Evolutionary conservation across 2,888 invertebrate species (phyloP), one percentile per base, ranked within the genome.

Genomic region (Ophion ellenae): DNA sequence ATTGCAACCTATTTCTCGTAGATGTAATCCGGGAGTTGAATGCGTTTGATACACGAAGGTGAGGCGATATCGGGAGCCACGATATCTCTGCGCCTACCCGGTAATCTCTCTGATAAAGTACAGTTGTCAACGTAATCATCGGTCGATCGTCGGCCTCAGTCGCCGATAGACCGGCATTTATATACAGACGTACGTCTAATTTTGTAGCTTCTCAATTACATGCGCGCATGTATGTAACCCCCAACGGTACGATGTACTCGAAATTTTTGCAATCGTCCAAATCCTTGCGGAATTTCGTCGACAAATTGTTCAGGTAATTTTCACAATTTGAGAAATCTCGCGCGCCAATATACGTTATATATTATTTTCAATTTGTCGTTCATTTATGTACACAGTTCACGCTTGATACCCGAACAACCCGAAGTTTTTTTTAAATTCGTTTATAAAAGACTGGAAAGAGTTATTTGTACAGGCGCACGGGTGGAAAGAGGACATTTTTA

Each of bases 261-360:
- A 84, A 84, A 36, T 70, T 86, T 14, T 64, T 79, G 17, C 81
- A 67, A 66, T 77, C 73, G 40, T 79, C 81, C 9, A 87, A 74
- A 67, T 85, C 71, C 3, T 53, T 90, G 28, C 87, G 88, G 32
- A 59, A 76, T 81, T 47, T 89, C 11, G 76, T 90, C 75, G 83
- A 78, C 47, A 86, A 80, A 85, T 85, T 87, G 84, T 86, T 86
- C 84, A 90, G 90, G 90, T 90, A 90, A 88, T 66, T 17, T 59
- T 2, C 2, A 32, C 5, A 14, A 53, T 14, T 53, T 53, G 40
- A 20, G 45, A 57, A 6, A 57, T 7, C 70, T 77, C 32, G 20
- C 20, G 14, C 63, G 10, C 28, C 14, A 47, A 14, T 11, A 3
- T 40, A 67, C 57, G 40, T 24, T 57, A 11, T 40, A 57, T 14